phyloP scores from a whole-genome alignment of 1,140 invertebrate species.

The Nomia melanderi region DNA sequence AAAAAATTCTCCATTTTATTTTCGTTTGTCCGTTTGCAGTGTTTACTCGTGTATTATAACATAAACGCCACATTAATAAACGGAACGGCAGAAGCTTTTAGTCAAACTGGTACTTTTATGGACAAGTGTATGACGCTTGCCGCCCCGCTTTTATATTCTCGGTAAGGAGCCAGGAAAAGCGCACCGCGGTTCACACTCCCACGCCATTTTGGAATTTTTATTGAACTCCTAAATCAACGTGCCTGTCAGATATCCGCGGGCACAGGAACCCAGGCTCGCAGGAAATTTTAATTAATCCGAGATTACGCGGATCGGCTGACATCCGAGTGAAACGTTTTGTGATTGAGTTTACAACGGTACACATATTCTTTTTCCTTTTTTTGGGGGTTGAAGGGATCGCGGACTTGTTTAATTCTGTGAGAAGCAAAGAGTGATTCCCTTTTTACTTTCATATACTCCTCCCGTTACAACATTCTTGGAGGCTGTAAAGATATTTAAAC shows the following conservation, averaged over 20 bases:
- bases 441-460: too few relatives aligned
- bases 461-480: too few relatives aligned
- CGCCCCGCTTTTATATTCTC: too few relatives aligned
- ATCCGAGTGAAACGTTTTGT: neutral
- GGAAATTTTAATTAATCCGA: slow-evolving; percentile 22
- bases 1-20: too few relatives aligned
- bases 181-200: neutral
- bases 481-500: too few relatives aligned
- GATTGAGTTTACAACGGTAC: slow-evolving; percentile 16
- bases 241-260: neutral
- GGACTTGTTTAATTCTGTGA: neutral
- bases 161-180: neutral
- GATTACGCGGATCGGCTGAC: slow-evolving; percentile 16
- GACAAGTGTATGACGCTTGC: too few relatives aligned
- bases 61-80: too few relatives aligned
- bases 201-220: slow-evolving; percentile 1
- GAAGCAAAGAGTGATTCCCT: too few relatives aligned
- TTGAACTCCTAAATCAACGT: slow-evolving; percentile 13
- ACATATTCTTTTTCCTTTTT: neutral
- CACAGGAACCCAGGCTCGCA: neutral
- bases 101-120: too few relatives aligned
- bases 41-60: too few relatives aligned
- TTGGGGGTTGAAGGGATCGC: neutral
- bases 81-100: too few relatives aligned
- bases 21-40: too few relatives aligned